Evolutionary conservation across 2,797 vertebrate genomes (phyloP).

Genomic region (Pantherophis alleghaniensis): DNA sequence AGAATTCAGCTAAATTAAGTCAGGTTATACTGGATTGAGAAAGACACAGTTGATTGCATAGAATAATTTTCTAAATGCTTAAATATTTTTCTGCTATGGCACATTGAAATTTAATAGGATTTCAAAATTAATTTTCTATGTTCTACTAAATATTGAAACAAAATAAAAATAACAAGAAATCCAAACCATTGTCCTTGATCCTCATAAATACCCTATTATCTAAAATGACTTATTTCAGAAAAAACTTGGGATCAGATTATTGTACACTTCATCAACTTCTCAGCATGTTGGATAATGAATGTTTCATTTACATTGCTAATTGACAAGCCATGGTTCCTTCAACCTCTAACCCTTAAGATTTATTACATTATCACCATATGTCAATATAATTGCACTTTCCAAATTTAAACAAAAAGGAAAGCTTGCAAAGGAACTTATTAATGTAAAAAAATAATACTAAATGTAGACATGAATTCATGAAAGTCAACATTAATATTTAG

Average conservation of each 20-base stretch:
- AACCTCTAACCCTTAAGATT: slow-evolving; percentile 82
- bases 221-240: slow-evolving; percentile 86
- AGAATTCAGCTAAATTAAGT: neutral
- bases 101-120: slow-evolving; percentile 9
- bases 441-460: slow-evolving; percentile 60
- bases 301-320: slow-evolving; percentile 94
- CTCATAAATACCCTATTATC: slow-evolving; percentile 79
- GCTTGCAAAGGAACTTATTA: slow-evolving; percentile 58
- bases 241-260: slow-evolving; percentile 92
- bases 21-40: slow-evolving; percentile 12
- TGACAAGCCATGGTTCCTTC: slow-evolving; percentile 80
- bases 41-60: neutral
- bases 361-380: slow-evolving; percentile 82
- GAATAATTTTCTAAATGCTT: neutral
- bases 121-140: slow-evolving; percentile 46
- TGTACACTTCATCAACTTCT: slow-evolving; percentile 99
- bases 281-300: slow-evolving; percentile 94
- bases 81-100: neutral
- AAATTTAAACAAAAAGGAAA: slow-evolving; percentile 54
- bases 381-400: slow-evolving; percentile 80
- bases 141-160: slow-evolving; percentile 50
- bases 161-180: slow-evolving; percentile 59
- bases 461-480: slow-evolving; percentile 30
- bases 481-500: neutral
- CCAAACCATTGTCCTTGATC: slow-evolving; percentile 65